Conservation (phyloP, 2,113 vertebrate genomes). For the Charadrius vociferus region DNA sequence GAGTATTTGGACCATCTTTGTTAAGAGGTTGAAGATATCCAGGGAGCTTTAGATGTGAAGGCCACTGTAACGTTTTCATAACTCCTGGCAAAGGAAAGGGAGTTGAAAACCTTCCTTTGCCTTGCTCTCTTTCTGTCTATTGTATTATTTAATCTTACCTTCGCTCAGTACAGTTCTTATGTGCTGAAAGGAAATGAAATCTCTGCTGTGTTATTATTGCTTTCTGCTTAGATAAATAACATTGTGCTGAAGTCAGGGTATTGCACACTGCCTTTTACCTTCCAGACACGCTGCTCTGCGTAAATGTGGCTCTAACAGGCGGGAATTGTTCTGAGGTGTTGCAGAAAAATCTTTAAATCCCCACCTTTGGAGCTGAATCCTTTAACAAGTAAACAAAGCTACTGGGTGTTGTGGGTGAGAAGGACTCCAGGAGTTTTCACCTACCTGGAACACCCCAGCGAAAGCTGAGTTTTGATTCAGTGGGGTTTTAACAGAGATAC, state of each 20-base stretch:
- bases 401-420: background rate
- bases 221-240: constrained; percentile 8
- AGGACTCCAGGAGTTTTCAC: background rate
- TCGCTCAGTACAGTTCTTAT: background rate
- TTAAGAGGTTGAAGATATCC: background rate
- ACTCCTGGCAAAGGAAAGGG: background rate
- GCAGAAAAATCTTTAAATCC: background rate
- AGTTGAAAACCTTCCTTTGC: background rate
- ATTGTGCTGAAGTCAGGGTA: background rate
- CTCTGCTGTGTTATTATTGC: constrained; percentile 11
- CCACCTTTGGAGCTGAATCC: background rate
- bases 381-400: background rate
- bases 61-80: background rate
- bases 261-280: background rate
- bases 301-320: background rate
- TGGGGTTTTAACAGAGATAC: background rate
- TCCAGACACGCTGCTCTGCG: background rate
- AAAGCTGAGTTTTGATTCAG: background rate
- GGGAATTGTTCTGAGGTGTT: background rate
- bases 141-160: constrained; percentile 13
- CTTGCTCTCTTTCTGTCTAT: background rate
- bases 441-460: background rate
- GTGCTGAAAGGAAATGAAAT: constrained; percentile 52
- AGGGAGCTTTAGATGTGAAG: background rate
- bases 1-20: background rate